Evolutionary conservation across 2,888 invertebrate species (phyloP).

Genomic region (Pteria penguin): DNA sequence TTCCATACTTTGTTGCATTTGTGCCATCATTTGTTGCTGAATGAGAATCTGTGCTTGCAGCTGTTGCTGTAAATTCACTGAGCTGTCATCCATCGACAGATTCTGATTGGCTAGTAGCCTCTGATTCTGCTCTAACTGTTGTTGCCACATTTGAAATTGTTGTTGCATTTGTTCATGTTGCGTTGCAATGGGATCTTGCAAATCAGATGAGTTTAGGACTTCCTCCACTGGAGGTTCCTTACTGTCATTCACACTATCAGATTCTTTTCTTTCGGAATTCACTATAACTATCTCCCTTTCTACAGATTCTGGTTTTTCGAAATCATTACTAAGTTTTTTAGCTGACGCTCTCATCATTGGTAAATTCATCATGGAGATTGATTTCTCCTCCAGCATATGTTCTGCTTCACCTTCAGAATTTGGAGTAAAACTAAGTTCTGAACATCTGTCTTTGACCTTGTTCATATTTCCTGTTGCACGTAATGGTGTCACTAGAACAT

Average conservation of each 20-base stretch:
- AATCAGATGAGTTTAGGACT: neutral
- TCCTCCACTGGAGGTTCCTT: conserved; percentile 9
- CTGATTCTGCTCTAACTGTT: conserved; percentile 73
- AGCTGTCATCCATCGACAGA: conserved; percentile 48
- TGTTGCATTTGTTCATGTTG: conserved; percentile 72
- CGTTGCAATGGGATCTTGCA: conserved; percentile 48
- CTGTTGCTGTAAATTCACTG: conserved; percentile 66
- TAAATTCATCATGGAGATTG: conserved; percentile 65
- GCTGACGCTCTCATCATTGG: conserved; percentile 52
- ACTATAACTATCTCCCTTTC: neutral
- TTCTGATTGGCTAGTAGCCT: conserved; percentile 61
- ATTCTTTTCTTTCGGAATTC: neutral
- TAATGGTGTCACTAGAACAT: conserved; percentile 31
- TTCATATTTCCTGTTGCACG: conserved; percentile 37
- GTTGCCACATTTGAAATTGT: conserved; percentile 73
- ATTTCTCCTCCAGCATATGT: conserved; percentile 69
- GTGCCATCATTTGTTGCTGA: conserved; percentile 68
- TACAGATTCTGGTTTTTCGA: neutral
- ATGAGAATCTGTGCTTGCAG: conserved; percentile 65
- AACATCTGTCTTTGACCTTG: conserved; percentile 58
- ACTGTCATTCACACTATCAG: neutral
- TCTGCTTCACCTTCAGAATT: conserved; percentile 66
- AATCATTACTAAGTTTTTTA: neutral
- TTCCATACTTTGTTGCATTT: conserved; percentile 65
- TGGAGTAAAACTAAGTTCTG: conserved; percentile 65